Conservation (phyloP, 2,113 vertebrate species). For the Syngnathus typhle region DNA sequence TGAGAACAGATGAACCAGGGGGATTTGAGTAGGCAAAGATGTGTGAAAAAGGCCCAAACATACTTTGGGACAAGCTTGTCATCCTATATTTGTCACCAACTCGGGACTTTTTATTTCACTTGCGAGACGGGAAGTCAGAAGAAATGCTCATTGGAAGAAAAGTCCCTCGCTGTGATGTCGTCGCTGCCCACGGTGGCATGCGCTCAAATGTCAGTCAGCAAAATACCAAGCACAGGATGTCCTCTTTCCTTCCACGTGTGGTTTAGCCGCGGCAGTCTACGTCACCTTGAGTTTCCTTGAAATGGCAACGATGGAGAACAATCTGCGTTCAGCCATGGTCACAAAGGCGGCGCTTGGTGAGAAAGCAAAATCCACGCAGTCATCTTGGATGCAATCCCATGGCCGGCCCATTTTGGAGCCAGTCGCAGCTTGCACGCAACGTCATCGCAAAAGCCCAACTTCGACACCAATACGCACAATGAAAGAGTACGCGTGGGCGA, state of each 20-base stretch:
- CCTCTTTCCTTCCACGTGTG: not conserved
- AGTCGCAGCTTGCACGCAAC: not conserved
- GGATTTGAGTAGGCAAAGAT: too few species aligned
- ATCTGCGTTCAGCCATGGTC: not conserved
- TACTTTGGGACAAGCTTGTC: not conserved
- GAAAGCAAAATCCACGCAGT: not conserved
- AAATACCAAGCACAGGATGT: not conserved
- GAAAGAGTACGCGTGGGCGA: too few species aligned
- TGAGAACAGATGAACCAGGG: too few species aligned
- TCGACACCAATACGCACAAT: too few species aligned
- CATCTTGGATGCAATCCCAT: not conserved
- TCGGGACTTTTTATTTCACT: not conserved
- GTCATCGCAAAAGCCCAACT: too few species aligned
- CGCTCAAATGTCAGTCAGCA: not conserved
- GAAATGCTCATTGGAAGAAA: not conserved
- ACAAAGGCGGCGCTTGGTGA: too few species aligned
- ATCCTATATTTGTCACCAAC: conserved; percentile 10
- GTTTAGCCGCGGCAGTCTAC: not conserved
- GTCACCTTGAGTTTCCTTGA: not conserved
- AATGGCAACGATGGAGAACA: not conserved
- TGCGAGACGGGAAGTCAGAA: conserved; percentile 14
- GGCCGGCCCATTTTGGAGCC: not conserved
- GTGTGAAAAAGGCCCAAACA: not conserved
- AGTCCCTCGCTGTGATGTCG: conserved; percentile 16
- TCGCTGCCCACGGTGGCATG: conserved; percentile 11